Evolutionary conservation across 2,113 vertebrate genomes (phyloP).

Genomic region (Micromys minutus): DNA sequence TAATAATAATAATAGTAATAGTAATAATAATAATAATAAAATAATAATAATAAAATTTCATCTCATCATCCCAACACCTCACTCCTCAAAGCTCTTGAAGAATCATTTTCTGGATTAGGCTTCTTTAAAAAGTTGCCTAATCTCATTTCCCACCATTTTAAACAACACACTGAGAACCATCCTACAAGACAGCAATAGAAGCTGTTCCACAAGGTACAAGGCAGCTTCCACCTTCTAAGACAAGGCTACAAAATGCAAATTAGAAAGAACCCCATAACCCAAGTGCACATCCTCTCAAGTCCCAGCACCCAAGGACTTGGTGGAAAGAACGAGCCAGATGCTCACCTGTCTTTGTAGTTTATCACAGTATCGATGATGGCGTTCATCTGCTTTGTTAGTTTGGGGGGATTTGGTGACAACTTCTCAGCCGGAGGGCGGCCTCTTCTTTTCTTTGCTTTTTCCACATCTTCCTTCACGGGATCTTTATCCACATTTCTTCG

Average conservation of each 20-base stretch:
- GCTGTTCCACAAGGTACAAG: not conserved
- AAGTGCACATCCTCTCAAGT: accelerated
- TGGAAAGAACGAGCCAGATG: accelerated
- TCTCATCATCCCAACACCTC: not conserved
- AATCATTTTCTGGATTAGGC: not conserved
- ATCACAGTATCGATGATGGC: slow-evolving; percentile 97
- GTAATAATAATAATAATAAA: no score
- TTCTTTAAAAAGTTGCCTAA: not conserved
- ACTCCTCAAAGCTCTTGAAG: not conserved
- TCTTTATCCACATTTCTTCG: slow-evolving; percentile 95
- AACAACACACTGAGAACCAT: not conserved
- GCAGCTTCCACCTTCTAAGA: not conserved
- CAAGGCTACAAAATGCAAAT: not conserved
- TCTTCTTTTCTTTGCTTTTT: slow-evolving; percentile 95
- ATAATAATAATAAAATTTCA: not conserved
- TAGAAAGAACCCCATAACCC: not conserved
- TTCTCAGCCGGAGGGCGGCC: slow-evolving; percentile 97
- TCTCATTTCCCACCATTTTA: not conserved
- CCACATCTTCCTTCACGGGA: slow-evolving; percentile 89
- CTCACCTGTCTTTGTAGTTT: slow-evolving; percentile 97
- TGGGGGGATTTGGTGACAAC: slow-evolving; percentile 95
- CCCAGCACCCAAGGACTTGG: accelerated
- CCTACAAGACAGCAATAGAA: accelerated
- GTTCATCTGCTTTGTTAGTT: slow-evolving; percentile 98
- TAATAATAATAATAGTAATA: no score